phyloP scores from a whole-genome alignment of 1,140 invertebrate genomes.

The Callitettix versicolor region DNA sequence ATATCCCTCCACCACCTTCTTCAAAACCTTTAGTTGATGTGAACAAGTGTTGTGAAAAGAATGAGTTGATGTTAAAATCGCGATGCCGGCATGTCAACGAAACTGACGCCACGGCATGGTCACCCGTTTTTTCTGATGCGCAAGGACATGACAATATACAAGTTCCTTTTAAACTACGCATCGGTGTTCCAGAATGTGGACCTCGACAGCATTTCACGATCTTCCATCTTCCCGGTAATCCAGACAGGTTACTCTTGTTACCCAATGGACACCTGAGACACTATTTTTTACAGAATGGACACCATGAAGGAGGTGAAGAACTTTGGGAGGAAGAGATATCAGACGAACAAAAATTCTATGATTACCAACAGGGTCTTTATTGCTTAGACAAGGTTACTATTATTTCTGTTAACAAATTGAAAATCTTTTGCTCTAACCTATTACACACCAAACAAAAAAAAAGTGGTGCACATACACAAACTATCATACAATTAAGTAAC shows the following conservation, averaged over 20 bases:
- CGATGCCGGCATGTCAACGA: slow-evolving; percentile 46
- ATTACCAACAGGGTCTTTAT: slow-evolving; percentile 61
- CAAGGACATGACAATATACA: slow-evolving; percentile 6
- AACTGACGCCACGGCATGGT: slow-evolving; percentile 44
- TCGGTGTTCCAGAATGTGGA: slow-evolving; percentile 58
- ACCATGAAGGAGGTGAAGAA: slow-evolving; percentile 29
- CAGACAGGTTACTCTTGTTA: slow-evolving; percentile 52
- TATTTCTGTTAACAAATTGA: too few relatives aligned
- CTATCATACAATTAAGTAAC: too few relatives aligned
- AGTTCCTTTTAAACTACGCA: slow-evolving; percentile 37
- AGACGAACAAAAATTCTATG: slow-evolving; percentile 46
- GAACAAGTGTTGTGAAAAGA: slow-evolving; percentile 65
- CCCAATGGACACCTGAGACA: slow-evolving; percentile 58
- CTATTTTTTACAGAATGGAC: slow-evolving; percentile 39
- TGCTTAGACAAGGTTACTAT: slow-evolving; percentile 60
- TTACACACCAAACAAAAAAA: neutral
- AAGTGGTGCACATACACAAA: too few relatives aligned
- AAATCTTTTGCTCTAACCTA: neutral
- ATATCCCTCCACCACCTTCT: slow-evolving; percentile 14
- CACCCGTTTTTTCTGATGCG: slow-evolving; percentile 44
- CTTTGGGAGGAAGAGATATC: slow-evolving; percentile 34
- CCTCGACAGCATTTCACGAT: slow-evolving; percentile 57
- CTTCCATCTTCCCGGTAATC: slow-evolving; percentile 47
- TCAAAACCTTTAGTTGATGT: slow-evolving; percentile 29
- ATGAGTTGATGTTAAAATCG: slow-evolving; percentile 56